Conservation (phyloP, 2,888 invertebrate species). For the Scaptomyza reducta region DNA sequence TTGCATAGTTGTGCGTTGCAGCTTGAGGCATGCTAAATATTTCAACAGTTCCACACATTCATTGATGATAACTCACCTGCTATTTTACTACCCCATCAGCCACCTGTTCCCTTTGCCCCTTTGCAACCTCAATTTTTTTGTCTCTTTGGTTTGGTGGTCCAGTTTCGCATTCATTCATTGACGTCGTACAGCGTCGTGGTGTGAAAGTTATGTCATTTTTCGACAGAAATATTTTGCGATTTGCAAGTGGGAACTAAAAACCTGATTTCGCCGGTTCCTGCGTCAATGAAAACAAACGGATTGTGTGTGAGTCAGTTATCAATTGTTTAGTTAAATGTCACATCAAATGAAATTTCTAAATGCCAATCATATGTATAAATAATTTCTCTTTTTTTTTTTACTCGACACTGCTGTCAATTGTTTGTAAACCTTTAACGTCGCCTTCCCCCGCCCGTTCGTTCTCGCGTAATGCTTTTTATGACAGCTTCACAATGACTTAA, state of each 20-base stretch:
- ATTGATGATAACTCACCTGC: conserved; percentile 61
- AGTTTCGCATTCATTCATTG: conserved; percentile 73
- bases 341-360: conserved; percentile 75
- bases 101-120: too few species aligned
- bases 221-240: conserved; percentile 61
- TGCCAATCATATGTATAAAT: conserved; percentile 74
- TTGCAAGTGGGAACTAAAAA: conserved; percentile 63
- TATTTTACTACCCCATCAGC: conserved; percentile 12
- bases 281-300: conserved; percentile 1
- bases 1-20: conserved; percentile 56
- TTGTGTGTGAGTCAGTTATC: conserved; percentile 34
- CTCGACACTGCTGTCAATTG: conserved; percentile 56
- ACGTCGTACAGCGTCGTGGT: conserved; percentile 42
- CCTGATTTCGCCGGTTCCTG: conserved; percentile 64
- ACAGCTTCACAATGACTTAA: conserved; percentile 52
- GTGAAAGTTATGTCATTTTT: conserved; percentile 81
- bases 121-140: background rate
- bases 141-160: conserved; percentile 41
- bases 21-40: conserved; percentile 34
- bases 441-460: background rate
- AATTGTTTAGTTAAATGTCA: conserved; percentile 59
- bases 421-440: conserved; percentile 19
- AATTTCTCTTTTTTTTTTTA: conserved; percentile 74
- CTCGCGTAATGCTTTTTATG: conserved; percentile 63
- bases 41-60: conserved; percentile 40